Conservation (phyloP, 2,797 vertebrate genomes). For the Silurus lanzhouensis region DNA sequence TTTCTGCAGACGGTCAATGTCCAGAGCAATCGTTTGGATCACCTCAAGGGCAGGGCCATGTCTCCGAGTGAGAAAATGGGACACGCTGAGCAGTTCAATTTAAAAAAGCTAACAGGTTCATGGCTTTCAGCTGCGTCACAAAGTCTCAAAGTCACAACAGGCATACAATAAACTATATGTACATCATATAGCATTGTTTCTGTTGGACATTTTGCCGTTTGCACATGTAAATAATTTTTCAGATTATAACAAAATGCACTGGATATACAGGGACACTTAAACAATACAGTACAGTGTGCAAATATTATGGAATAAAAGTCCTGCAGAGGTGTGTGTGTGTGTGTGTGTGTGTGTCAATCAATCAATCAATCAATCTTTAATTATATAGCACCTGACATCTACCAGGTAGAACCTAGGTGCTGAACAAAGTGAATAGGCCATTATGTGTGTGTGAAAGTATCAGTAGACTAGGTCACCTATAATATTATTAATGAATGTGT, state of each 20-base stretch:
- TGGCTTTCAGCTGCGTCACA: background rate
- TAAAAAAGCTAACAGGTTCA: background rate
- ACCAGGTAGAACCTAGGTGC: too few species aligned
- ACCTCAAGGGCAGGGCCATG: slow-evolving; percentile 1
- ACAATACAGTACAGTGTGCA: too few species aligned
- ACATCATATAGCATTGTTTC: background rate
- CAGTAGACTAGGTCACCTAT: too few species aligned
- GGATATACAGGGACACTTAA: background rate
- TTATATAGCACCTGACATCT: too few species aligned
- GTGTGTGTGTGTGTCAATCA: too few species aligned
- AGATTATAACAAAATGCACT: background rate
- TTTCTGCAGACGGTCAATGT: background rate
- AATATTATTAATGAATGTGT: too few species aligned
- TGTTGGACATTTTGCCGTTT: background rate
- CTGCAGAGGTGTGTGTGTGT: too few species aligned
- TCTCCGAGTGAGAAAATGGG: background rate
- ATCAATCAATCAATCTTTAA: too few species aligned
- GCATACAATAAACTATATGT: background rate
- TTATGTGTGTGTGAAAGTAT: too few species aligned
- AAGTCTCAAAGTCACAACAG: background rate
- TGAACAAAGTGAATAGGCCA: too few species aligned
- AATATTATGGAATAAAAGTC: background rate
- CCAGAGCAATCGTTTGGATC: slow-evolving; percentile 3
- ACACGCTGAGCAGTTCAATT: background rate
- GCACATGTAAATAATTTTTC: too few species aligned